Evolutionary conservation across 1,140 invertebrate genomes (phyloP).

Genomic region (Anagrus nilaparvatae): DNA sequence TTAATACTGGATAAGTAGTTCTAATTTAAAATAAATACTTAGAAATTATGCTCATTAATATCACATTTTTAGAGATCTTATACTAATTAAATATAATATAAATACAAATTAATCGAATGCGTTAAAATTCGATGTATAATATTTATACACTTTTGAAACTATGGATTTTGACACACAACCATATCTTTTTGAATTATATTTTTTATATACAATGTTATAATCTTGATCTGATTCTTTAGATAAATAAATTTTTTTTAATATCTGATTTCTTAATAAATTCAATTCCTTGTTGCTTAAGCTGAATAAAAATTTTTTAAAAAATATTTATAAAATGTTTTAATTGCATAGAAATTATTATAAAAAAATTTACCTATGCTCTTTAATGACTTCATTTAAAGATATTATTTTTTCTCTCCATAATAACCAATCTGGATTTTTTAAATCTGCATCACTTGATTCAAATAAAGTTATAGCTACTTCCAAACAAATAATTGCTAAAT

Average conservation of each 20-base stretch:
- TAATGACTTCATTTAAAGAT: too few species aligned
- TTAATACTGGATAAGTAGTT: too few species aligned
- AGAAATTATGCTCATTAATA: too few species aligned
- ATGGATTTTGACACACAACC: conserved; percentile 16
- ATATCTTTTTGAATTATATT: conserved; percentile 19
- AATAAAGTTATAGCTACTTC: conserved; percentile 17
- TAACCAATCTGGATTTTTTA: conserved; percentile 5
- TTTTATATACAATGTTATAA: conserved; percentile 19
- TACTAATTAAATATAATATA: too few species aligned
- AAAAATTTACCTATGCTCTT: too few species aligned
- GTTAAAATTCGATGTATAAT: too few species aligned
- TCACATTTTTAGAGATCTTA: too few species aligned
- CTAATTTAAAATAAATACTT: too few species aligned
- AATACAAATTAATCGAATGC: too few species aligned
- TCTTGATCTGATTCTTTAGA: not conserved
- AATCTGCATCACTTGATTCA: not conserved
- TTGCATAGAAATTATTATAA: too few species aligned
- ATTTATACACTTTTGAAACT: conserved; percentile 2
- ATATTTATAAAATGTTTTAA: too few species aligned
- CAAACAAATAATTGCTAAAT: conserved; percentile 11
- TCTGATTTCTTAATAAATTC: not conserved
- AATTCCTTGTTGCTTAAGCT: conserved; percentile 13
- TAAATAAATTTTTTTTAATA: conserved; percentile 10
- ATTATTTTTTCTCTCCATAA: conserved; percentile 21
- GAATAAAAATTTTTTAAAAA: conserved; percentile 4